phyloP scores from a whole-genome alignment of 2,888 invertebrate species.

The Tetramorium bicarinatum region DNA sequence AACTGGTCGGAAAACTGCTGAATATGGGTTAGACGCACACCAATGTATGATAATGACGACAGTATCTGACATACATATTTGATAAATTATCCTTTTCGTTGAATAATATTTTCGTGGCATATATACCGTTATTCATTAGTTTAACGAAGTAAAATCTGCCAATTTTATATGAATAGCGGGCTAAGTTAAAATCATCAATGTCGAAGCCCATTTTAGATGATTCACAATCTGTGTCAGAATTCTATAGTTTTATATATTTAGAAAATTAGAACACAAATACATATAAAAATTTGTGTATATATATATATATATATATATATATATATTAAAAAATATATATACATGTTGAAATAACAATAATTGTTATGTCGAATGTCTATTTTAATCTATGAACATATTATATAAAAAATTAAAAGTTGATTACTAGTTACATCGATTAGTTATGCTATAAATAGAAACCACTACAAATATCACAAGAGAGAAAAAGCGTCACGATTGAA shows the following conservation, averaged over 20 bases:
- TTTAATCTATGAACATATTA: background rate
- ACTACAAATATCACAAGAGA: background rate
- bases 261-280: background rate
- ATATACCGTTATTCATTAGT: background rate
- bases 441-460: background rate
- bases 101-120: conserved; percentile 12
- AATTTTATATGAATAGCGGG: background rate
- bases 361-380: background rate
- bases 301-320: no score
- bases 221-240: background rate
- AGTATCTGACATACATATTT: conserved; percentile 11
- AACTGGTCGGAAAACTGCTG: conserved; percentile 20
- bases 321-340: background rate
- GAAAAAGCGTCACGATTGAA: background rate
- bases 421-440: background rate
- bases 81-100: conserved; percentile 24
- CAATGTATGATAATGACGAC: conserved; percentile 21
- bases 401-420: background rate
- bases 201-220: background rate
- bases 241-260: background rate
- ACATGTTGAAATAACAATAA: background rate
- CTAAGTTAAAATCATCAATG: background rate
- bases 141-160: background rate
- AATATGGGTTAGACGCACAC: conserved; percentile 19
- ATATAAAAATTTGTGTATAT: no score